These are phyloP conservation scores for Turdus rufiventris DNA, from an alignment of 2,113 vertebrate genomes.

Conservation along the genomic window DNA sequence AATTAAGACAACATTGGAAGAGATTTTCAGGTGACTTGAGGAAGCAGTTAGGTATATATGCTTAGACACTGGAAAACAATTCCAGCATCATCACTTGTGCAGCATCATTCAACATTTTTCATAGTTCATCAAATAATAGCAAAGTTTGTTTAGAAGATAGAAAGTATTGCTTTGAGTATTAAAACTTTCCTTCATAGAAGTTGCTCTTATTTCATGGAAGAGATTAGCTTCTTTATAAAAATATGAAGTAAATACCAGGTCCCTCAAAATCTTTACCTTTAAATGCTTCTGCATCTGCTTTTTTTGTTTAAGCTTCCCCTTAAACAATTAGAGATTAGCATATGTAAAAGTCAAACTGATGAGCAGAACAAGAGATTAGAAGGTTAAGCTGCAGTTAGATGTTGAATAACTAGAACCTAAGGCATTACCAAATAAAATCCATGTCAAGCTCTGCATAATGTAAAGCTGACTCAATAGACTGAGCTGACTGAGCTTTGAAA, in stretches of 20 bases:
- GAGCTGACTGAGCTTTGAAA: not conserved
- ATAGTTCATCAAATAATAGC: not conserved
- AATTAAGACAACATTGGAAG: not conserved
- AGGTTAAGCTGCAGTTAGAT: not conserved
- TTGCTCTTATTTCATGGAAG: not conserved
- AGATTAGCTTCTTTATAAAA: not conserved
- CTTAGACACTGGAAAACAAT: not conserved
- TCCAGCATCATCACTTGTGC: not conserved
- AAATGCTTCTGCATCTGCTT: not conserved
- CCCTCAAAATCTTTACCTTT: not conserved
- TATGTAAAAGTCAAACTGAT: not conserved
- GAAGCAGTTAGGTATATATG: not conserved
- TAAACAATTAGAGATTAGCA: not conserved
- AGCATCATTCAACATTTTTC: not conserved
- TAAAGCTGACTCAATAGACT: not conserved
- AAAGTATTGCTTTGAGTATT: not conserved
- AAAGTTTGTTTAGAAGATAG: not conserved
- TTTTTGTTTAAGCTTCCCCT: not conserved
- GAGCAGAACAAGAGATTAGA: not conserved
- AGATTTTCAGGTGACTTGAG: not conserved
- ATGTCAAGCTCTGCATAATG: accelerated
- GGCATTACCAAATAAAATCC: not conserved
- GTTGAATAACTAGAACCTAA: not conserved
- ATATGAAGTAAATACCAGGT: not conserved
- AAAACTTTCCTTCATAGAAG: not conserved